Evolutionary conservation across 2,888 invertebrate genomes (phyloP).

Genomic region (Hanleya hanleyi): DNA sequence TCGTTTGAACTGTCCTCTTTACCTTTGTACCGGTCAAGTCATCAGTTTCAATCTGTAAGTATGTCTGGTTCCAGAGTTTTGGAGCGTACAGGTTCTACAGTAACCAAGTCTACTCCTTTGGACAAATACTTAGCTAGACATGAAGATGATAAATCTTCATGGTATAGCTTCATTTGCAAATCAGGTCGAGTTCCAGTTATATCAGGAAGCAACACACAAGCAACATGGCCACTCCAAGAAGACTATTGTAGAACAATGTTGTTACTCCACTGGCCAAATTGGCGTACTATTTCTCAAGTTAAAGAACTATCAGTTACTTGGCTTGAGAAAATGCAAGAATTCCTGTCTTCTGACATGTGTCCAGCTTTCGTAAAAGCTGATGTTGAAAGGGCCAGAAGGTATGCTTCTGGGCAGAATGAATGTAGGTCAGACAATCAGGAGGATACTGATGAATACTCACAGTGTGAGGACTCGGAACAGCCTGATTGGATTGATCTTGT

Average conservation of each 20-base stretch:
- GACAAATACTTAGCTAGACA: slow-evolving; percentile 31
- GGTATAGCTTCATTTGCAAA: slow-evolving; percentile 20
- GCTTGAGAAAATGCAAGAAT: too few relatives aligned
- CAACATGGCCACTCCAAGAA: slow-evolving; percentile 39
- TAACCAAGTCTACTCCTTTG: slow-evolving; percentile 31
- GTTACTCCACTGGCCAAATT: too few relatives aligned
- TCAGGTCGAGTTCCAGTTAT: slow-evolving; percentile 19
- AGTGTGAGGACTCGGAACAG: too few relatives aligned
- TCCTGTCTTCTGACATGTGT: too few relatives aligned
- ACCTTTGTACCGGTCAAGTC: slow-evolving; percentile 15
- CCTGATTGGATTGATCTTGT: too few relatives aligned
- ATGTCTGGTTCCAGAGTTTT: slow-evolving; percentile 35
- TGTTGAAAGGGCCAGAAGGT: too few relatives aligned
- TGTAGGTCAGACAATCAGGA: too few relatives aligned
- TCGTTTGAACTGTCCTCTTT: slow-evolving; percentile 35
- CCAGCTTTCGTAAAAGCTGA: too few relatives aligned
- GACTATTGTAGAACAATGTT: slow-evolving; percentile 33
- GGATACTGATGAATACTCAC: too few relatives aligned
- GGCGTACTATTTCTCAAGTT: too few relatives aligned
- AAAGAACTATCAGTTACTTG: too few relatives aligned
- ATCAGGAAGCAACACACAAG: slow-evolving; percentile 5
- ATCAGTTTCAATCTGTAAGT: slow-evolving; percentile 39
- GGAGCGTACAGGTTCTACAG: slow-evolving; percentile 24
- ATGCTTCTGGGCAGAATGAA: too few relatives aligned
- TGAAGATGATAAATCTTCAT: slow-evolving; percentile 13